These are phyloP conservation scores for Mycteria americana DNA, from an alignment of 2,797 vertebrate genomes.

Conservation along the genomic window DNA sequence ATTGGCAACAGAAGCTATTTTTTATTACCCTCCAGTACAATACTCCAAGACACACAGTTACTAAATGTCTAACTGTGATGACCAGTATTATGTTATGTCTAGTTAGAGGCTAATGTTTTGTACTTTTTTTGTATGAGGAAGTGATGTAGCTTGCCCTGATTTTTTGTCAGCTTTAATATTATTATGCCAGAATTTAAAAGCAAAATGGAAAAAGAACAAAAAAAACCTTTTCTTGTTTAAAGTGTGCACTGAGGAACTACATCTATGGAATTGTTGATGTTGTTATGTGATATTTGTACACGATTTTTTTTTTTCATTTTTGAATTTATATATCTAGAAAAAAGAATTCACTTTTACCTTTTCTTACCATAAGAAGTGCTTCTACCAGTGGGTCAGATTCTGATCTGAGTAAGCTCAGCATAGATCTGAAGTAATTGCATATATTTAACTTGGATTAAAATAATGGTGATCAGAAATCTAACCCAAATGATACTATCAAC, in stretches of 20 bases:
- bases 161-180: constrained; percentile 87
- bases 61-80: constrained; percentile 82
- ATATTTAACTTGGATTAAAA: constrained; percentile 11
- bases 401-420: constrained; percentile 11
- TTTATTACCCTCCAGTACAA: constrained; percentile 85
- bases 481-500: not conserved
- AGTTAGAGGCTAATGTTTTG: constrained; percentile 97
- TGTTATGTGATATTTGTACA: constrained; percentile 97
- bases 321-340: constrained; percentile 78
- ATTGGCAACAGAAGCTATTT: constrained; percentile 82
- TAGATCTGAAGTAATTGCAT: not conserved
- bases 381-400: constrained; percentile 44
- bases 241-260: constrained; percentile 79
- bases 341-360: constrained; percentile 69
- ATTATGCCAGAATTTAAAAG: constrained; percentile 85
- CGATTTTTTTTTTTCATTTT: constrained; percentile 83
- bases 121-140: constrained; percentile 98
- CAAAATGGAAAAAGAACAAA: constrained; percentile 41
- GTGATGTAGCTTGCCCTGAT: constrained; percentile 92
- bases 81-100: constrained; percentile 91
- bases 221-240: constrained; percentile 70
- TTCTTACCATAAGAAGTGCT: constrained; percentile 70
- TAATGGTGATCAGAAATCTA: not conserved
- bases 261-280: constrained; percentile 86
- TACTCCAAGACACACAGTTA: constrained; percentile 92